Evolutionary conservation across 1,140 invertebrate species (phyloP).

Genomic region (Carposina sasakii): DNA sequence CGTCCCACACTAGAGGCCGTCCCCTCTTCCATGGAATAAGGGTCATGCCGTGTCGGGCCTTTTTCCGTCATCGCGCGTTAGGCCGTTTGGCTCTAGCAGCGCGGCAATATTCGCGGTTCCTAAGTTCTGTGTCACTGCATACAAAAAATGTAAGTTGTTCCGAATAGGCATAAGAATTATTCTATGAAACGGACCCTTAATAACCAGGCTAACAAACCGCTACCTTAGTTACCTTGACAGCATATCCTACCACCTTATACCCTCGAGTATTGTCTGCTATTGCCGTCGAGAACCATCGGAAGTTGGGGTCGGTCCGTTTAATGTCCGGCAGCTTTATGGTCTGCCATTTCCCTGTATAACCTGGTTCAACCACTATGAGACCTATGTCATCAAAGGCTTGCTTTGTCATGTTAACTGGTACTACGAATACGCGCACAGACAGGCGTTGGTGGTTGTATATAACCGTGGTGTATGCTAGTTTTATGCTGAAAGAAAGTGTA

Average conservation of each 20-base stretch:
- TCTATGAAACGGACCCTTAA: no score
- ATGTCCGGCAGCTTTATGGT: conserved; percentile 19
- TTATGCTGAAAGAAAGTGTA: conserved; percentile 40
- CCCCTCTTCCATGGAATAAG: no score
- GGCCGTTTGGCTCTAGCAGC: no score
- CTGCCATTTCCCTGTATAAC: conserved; percentile 14
- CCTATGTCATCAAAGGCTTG: conserved; percentile 46
- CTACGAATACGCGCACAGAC: conserved; percentile 29
- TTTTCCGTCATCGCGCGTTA: no score
- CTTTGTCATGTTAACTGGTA: conserved; percentile 29
- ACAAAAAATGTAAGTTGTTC: no score
- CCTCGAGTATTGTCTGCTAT: conserved; percentile 9
- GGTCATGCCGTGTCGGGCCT: no score
- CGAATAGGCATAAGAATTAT: no score
- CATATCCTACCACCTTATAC: conserved; percentile 40
- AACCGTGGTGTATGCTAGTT: conserved; percentile 34
- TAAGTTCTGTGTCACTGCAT: no score
- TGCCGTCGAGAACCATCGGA: conserved; percentile 38
- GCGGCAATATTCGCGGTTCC: no score
- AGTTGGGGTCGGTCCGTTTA: conserved; percentile 34
- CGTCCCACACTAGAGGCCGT: no score
- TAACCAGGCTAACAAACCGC: no score
- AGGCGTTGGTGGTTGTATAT: conserved; percentile 28
- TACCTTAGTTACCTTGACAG: conserved; percentile 38
- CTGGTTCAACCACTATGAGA: conserved; percentile 33